These are phyloP conservation scores for Mobula hypostoma DNA, from an alignment of 2,113 vertebrate species.

Conservation along the genomic window DNA sequence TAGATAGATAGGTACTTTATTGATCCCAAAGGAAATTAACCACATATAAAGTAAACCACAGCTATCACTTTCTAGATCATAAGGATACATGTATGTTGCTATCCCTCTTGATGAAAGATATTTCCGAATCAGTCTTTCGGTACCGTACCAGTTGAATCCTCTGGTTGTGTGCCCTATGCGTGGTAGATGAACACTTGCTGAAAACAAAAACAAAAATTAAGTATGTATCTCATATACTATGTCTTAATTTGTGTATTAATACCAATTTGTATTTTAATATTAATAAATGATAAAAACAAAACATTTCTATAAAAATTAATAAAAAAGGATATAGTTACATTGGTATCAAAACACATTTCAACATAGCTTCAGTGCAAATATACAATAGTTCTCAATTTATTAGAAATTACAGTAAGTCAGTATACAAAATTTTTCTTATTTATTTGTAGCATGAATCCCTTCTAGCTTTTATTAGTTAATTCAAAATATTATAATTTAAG, in stretches of 20 bases:
- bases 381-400: background rate
- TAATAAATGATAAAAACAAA: background rate
- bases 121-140: slow-evolving; percentile 81
- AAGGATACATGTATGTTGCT: slow-evolving; percentile 83
- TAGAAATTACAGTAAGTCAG: background rate
- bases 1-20: too few species aligned
- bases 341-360: background rate
- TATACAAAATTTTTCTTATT: background rate
- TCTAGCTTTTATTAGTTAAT: background rate
- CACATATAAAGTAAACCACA: background rate
- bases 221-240: background rate
- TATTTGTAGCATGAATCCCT: background rate
- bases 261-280: background rate
- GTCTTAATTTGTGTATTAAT: background rate
- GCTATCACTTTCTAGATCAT: background rate
- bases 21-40: too few species aligned
- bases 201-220: slow-evolving; percentile 19
- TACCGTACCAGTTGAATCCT: slow-evolving; percentile 92
- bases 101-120: slow-evolving; percentile 69
- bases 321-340: background rate
- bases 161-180: slow-evolving; percentile 79
- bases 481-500: background rate
- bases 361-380: too few species aligned
- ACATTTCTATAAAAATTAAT: background rate
- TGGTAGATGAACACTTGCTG: slow-evolving; percentile 86